Base-by-base conservation (phyloP, 1,140 invertebrate species). In the Eufriesea mexicana region DNA sequence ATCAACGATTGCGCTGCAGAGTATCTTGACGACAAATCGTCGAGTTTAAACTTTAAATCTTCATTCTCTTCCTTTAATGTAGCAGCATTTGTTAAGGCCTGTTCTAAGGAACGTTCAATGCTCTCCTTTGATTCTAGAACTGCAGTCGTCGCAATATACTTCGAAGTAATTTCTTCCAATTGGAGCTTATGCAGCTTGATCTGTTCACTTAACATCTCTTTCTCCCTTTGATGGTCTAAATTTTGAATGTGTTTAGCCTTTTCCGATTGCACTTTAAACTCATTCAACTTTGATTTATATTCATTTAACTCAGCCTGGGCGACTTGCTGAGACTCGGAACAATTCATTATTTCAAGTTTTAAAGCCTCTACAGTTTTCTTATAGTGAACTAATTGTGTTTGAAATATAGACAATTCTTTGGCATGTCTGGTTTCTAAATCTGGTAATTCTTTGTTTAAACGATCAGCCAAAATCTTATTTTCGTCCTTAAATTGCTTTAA, bases 41-140 rank as follows among this genome's bases (percentile, higher is more conserved):
- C 89, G 25, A 93, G 75, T 35, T 93, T 87, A 28, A 91, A 92
- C 68, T 92, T 93, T 10, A 93, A 55, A 14, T 68, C 73, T 1
- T 93, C 90, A 20, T 93, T 93, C 51, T 94, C 92, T 9, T 92
- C 86, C 42, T 89, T 93, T n/a, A 93, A 57, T 1, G 55, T 54
- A 0, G 90, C 79, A 6, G 91, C 88, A 35, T 91, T 93, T 5
- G 87, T 86, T 12, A 94, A 49, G 0, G 93, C 92, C 51, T 93
- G 89, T 25, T 94, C 91, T 6, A 94, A 57, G 0, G 92, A 92
- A 28, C 91, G 90, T 70, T 94, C 93, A 7, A 94, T 94, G 23
- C 93, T 94, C 55, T 94, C 93, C 70, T 94, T 94, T 0, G 94
- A 94, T 10, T 94, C 93, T 0, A 93, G 77, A 10, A 94, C 86